A percentile compares a stretch with the other conserved stretches of the same genome.
Evolutionary conservation across 2,888 invertebrate species (phyloP).

Genomic region (Mythimna albipuncta): DNA sequence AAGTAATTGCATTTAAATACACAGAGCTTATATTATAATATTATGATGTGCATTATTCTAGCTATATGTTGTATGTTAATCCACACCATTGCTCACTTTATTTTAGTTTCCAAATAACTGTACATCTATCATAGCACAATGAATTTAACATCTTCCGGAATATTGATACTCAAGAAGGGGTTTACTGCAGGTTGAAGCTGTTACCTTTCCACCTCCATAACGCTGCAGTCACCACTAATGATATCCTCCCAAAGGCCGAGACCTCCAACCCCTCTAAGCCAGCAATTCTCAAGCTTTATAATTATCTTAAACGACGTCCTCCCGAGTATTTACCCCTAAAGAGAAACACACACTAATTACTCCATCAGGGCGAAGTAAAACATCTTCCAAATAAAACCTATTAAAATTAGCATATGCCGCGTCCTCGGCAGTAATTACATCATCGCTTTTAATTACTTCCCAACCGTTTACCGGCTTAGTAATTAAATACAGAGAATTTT

Average conservation of each 20-base stretch:
- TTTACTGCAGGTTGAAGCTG: not conserved
- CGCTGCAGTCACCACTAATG: constrained; percentile 20
- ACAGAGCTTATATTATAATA: too few species aligned
- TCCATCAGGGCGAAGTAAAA: constrained; percentile 53
- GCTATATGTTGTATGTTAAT: not conserved
- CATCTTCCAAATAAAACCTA: constrained; percentile 58
- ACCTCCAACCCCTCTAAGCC: not conserved
- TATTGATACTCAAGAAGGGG: not conserved
- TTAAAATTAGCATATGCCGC: constrained; percentile 59
- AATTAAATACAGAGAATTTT: constrained; percentile 57
- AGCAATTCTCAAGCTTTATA: constrained; percentile 19
- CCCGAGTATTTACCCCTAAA: constrained; percentile 35
- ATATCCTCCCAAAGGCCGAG: constrained; percentile 10
- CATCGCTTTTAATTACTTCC: constrained; percentile 58
- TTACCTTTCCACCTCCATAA: constrained; percentile 6
- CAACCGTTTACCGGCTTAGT: constrained; percentile 53
- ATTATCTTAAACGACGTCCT: constrained; percentile 36
- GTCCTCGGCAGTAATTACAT: constrained; percentile 57
- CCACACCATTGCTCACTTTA: not conserved
- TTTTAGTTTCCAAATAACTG: not conserved
- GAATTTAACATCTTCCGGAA: not conserved
- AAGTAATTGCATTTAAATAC: too few species aligned
- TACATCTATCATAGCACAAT: not conserved
- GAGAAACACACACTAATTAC: constrained; percentile 54
- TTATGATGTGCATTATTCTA: too few species aligned